phyloP scores from a whole-genome alignment of 2,113 vertebrate genomes.

The Odontesthes bonariensis region DNA sequence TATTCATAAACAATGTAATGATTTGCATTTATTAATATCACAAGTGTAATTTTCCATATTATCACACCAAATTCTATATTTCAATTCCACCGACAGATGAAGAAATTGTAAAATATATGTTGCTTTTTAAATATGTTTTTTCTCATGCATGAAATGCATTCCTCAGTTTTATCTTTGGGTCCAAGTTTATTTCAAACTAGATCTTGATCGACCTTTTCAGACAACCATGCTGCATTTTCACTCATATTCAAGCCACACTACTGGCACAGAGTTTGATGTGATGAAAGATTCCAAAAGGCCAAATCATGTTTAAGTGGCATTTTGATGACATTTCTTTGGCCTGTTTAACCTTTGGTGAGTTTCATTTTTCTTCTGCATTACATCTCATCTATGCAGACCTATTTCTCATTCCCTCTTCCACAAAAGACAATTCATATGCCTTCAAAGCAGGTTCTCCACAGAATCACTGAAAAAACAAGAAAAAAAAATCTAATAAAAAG shows the following conservation, averaged over 20 bases:
- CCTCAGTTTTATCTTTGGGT: conserved; percentile 35
- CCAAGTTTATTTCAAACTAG: conserved; percentile 47
- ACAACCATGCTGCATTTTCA: conserved; percentile 40
- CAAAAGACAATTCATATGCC: conserved; percentile 35
- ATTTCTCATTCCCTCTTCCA: conserved; percentile 52
- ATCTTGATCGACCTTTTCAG: conserved; percentile 72
- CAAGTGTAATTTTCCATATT: neutral
- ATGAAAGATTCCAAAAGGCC: conserved; percentile 80
- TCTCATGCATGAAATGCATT: conserved; percentile 8
- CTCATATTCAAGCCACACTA: conserved; percentile 53
- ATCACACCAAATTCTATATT: neutral
- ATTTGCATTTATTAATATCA: neutral
- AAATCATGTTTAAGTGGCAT: conserved; percentile 81
- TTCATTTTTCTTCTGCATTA: conserved; percentile 73
- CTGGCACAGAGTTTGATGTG: conserved; percentile 65
- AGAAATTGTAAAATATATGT: neutral
- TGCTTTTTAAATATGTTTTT: conserved; percentile 13
- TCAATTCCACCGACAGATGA: neutral
- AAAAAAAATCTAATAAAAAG: conserved; percentile 12
- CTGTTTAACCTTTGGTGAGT: conserved; percentile 79
- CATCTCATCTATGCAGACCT: conserved; percentile 65
- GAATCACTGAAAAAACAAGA: conserved; percentile 14
- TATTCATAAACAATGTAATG: neutral
- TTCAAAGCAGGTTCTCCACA: conserved; percentile 26
- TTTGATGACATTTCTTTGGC: conserved; percentile 84